phyloP scores from a whole-genome alignment of 2,888 invertebrate genomes.

The Steinernema scapterisci region DNA sequence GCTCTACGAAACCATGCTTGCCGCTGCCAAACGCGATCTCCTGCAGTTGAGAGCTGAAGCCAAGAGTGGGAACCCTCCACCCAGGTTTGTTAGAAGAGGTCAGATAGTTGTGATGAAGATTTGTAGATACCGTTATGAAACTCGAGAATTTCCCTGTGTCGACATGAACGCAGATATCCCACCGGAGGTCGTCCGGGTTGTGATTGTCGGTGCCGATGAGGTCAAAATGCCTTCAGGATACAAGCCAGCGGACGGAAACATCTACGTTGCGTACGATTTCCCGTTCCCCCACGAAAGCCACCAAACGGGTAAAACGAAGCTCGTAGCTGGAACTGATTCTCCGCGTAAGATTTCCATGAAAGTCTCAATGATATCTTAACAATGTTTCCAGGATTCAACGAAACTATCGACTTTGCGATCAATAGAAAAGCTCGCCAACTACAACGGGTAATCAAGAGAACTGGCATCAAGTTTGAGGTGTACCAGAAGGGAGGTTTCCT shows the following conservation, averaged over 20 bases:
- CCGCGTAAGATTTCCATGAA: slow-evolving; percentile 74
- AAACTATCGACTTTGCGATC: slow-evolving; percentile 75
- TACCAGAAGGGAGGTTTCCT: slow-evolving; percentile 87
- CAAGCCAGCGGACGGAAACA: slow-evolving; percentile 69
- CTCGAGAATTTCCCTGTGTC: slow-evolving; percentile 81
- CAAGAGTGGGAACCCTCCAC: not conserved
- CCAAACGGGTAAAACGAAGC: slow-evolving; percentile 77
- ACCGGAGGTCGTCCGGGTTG: slow-evolving; percentile 70
- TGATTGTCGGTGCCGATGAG: slow-evolving; percentile 59
- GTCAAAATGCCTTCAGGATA: slow-evolving; percentile 51
- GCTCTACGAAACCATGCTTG: slow-evolving; percentile 6
- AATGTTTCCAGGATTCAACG: slow-evolving; percentile 51
- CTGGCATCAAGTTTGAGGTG: slow-evolving; percentile 83
- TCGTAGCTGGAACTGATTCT: slow-evolving; percentile 83
- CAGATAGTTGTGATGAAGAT: no score
- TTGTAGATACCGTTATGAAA: slow-evolving; percentile 79
- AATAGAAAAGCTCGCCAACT: slow-evolving; percentile 81
- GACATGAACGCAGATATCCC: slow-evolving; percentile 72
- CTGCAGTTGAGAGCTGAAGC: not conserved
- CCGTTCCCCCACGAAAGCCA: slow-evolving; percentile 82
- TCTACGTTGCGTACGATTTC: slow-evolving; percentile 89
- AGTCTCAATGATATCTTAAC: not conserved
- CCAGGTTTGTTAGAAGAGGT: not conserved
- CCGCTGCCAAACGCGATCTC: not conserved
- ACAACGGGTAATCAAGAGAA: slow-evolving; percentile 84